Conservation (phyloP, 2,113 vertebrate genomes). For the Seriola dumerili region DNA sequence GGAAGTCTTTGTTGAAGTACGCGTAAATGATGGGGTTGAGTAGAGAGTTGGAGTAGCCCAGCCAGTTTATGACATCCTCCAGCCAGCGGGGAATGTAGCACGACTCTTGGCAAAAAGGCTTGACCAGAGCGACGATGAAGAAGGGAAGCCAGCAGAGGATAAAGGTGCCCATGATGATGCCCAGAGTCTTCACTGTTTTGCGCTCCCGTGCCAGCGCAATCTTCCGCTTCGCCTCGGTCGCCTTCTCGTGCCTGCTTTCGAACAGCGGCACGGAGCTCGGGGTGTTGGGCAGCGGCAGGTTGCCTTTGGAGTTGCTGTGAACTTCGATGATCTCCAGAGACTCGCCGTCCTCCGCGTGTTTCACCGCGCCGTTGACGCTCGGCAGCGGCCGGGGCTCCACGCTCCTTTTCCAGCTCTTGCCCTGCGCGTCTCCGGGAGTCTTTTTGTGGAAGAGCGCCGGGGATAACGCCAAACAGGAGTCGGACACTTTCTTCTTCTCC, state of each 20-base stretch:
- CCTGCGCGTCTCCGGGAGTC: conserved; percentile 82
- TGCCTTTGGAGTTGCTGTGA: conserved; percentile 87
- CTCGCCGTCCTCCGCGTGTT: conserved; percentile 88
- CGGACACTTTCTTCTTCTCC: conserved; percentile 88
- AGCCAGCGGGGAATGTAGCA: conserved; percentile 93
- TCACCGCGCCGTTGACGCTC: conserved; percentile 89
- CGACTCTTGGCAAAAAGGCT: conserved; percentile 90
- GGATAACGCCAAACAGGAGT: conserved; percentile 84
- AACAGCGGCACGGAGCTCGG: conserved; percentile 79
- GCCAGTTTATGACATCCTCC: conserved; percentile 95
- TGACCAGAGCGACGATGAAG: conserved; percentile 95
- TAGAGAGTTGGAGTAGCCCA: conserved; percentile 97
- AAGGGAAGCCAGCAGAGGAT: conserved; percentile 98
- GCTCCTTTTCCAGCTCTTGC: conserved; percentile 86
- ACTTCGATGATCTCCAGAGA: conserved; percentile 93
- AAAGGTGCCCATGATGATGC: conserved; percentile 99
- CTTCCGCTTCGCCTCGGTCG: conserved; percentile 91
- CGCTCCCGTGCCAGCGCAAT: conserved; percentile 94
- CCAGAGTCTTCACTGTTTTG: conserved; percentile 97
- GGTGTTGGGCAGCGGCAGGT: conserved; percentile 88
- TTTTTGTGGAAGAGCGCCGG: conserved; percentile 82
- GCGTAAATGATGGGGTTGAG: conserved; percentile 99
- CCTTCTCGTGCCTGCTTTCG: conserved; percentile 90
- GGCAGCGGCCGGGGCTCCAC: conserved; percentile 82
- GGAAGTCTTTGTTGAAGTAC: conserved; percentile 99